Evolutionary conservation across 2,888 invertebrate species (phyloP).

Genomic region (Drosophila tripunctata): DNA sequence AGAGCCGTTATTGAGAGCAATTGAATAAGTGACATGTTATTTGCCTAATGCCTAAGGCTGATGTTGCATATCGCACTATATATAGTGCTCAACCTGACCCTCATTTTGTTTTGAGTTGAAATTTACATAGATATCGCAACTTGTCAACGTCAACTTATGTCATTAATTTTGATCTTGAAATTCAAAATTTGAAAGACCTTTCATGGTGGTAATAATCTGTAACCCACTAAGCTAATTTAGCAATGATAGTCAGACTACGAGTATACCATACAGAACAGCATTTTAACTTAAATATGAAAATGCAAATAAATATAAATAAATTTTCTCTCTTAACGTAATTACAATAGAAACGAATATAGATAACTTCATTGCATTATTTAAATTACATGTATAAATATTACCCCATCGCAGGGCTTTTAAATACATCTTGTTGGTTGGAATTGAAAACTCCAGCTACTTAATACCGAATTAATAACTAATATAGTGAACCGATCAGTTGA

Average conservation of each 20-base stretch:
- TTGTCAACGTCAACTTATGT: slow-evolving; percentile 49
- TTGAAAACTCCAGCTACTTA: too few species aligned
- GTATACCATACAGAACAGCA: not conserved
- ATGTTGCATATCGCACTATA: slow-evolving; percentile 18
- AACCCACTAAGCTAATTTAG: slow-evolving; percentile 18
- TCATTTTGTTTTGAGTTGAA: slow-evolving; percentile 32
- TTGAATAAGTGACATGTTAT: slow-evolving; percentile 41
- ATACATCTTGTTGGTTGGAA: too few species aligned
- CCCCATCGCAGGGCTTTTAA: too few species aligned
- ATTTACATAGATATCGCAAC: slow-evolving; percentile 65
- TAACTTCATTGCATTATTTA: too few species aligned
- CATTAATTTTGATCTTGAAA: slow-evolving; percentile 76
- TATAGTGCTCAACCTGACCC: slow-evolving; percentile 28
- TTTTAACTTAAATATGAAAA: not conserved
- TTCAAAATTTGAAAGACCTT: slow-evolving; percentile 35
- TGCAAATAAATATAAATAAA: too few species aligned
- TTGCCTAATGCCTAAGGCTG: slow-evolving; percentile 31
- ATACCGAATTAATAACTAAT: too few species aligned
- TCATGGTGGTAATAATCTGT: slow-evolving; percentile 57
- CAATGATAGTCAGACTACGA: slow-evolving; percentile 1
- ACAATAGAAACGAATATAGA: too few species aligned
- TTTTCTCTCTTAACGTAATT: too few species aligned
- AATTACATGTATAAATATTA: too few species aligned
- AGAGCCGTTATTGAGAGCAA: slow-evolving; percentile 34
- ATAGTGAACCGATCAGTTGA: too few species aligned